Evolutionary conservation across 1,140 invertebrate genomes (phyloP).

Genomic region (Ceratitis capitata): DNA sequence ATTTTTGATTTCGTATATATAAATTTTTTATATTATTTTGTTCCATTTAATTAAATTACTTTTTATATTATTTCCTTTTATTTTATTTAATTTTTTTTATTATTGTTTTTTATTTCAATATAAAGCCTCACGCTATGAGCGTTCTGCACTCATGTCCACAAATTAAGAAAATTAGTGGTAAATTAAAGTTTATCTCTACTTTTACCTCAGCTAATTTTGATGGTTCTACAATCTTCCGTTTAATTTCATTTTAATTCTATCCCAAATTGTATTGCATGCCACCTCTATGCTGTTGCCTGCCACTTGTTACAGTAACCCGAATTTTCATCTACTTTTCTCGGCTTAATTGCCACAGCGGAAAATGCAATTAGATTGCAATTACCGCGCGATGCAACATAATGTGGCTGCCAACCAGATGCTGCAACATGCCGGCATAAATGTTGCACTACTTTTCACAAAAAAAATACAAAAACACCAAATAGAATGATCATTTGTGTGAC

Average conservation of each 20-base stretch:
- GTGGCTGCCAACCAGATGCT: constrained; percentile 24
- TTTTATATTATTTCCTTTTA: no score
- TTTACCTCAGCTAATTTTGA: not conserved
- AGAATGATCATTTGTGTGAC: constrained; percentile 1
- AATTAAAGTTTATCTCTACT: not conserved
- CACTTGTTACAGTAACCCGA: constrained; percentile 22
- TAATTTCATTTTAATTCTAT: not conserved
- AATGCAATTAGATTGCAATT: constrained; percentile 21
- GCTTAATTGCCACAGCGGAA: constrained; percentile 6
- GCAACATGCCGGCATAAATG: not conserved
- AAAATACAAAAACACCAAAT: no score
- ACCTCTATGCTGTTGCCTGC: not conserved
- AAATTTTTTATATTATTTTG: no score
- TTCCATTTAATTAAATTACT: no score
- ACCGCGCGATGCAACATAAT: not conserved
- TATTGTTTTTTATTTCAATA: no score
- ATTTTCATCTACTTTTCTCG: constrained; percentile 11
- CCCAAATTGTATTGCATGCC: not conserved
- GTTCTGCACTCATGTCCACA: no score
- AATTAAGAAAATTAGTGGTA: not conserved
- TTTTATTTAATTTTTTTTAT: no score
- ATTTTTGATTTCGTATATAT: no score
- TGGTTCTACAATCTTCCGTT: not conserved
- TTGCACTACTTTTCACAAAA: constrained; percentile 29
- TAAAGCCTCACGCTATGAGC: no score